phyloP scores from a whole-genome alignment of 1,140 invertebrate species.

The Microplitis demolitor region DNA sequence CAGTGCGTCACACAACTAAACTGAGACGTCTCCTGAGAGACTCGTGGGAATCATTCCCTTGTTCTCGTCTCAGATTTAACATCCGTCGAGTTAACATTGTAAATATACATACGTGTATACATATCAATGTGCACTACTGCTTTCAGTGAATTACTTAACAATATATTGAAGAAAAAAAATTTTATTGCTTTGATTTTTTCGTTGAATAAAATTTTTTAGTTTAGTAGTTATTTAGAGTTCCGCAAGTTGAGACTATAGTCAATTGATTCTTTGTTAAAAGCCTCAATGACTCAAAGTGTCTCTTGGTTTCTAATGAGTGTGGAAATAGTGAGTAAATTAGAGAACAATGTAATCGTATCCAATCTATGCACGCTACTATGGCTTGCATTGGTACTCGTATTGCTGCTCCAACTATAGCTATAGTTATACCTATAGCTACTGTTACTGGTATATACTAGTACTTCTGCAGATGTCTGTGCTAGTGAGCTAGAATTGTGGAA shows the following conservation, averaged over 20 bases:
- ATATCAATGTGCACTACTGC: too few relatives aligned
- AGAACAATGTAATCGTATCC: slow-evolving; percentile 36
- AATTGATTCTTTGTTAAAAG: background rate
- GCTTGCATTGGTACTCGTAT: background rate
- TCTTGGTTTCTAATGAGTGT: background rate
- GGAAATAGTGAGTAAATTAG: background rate
- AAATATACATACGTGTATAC: too few relatives aligned
- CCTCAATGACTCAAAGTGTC: background rate
- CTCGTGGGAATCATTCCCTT: slow-evolving; percentile 3
- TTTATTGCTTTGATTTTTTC: background rate
- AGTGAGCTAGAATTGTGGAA: background rate
- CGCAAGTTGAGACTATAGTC: background rate
- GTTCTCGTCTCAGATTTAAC: slow-evolving; percentile 2
- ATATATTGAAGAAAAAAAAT: too few relatives aligned
- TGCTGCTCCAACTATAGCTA: too few relatives aligned
- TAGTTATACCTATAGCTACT: too few relatives aligned
- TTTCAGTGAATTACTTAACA: too few relatives aligned
- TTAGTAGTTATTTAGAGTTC: background rate
- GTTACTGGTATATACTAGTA: too few relatives aligned
- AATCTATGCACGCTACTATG: slow-evolving; percentile 35
- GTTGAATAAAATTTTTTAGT: background rate
- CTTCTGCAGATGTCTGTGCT: background rate
- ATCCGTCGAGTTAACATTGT: too few relatives aligned
- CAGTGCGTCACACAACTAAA: slow-evolving; percentile 1
- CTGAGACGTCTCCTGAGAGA: slow-evolving; percentile 7